Evolutionary conservation across 2,888 invertebrate genomes (phyloP).

Genomic region (Euphydryas editha): DNA sequence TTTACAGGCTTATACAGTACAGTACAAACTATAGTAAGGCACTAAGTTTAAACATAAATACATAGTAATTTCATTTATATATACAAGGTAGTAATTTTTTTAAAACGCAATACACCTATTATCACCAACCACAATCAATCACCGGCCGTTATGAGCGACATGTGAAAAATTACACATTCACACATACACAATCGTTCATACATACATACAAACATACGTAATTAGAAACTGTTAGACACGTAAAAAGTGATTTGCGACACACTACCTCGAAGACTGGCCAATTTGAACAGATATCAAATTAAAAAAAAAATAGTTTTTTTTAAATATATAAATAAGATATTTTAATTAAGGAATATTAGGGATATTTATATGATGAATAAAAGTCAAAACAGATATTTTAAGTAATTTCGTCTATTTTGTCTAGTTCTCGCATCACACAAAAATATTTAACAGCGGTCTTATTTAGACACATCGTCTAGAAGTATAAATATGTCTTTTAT

Average conservation of each 20-base stretch:
- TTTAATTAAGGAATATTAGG: no score
- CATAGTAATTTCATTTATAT: background rate
- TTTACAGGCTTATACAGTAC: no score
- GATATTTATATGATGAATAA: no score
- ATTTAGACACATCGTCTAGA: no score
- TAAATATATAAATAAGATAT: no score
- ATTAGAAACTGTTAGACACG: conserved; percentile 18
- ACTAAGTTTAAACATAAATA: background rate
- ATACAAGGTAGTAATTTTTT: background rate
- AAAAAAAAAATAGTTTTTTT: background rate
- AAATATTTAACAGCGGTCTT: no score
- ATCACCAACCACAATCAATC: conserved; percentile 1
- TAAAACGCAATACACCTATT: conserved; percentile 7
- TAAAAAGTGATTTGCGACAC: conserved; percentile 10
- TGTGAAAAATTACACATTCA: conserved; percentile 28
- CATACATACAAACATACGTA: background rate
- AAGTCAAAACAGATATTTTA: no score
- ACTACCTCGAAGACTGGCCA: background rate
- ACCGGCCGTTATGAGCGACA: conserved; percentile 3
- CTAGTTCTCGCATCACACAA: no score
- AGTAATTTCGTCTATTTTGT: no score
- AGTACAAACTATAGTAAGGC: no score
- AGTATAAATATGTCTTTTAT: no score
- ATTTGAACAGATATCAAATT: background rate
- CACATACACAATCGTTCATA: conserved; percentile 21